These are phyloP conservation scores for Gymnocypris eckloni DNA, from an alignment of 2,797 vertebrate species.

Conservation along the genomic window DNA sequence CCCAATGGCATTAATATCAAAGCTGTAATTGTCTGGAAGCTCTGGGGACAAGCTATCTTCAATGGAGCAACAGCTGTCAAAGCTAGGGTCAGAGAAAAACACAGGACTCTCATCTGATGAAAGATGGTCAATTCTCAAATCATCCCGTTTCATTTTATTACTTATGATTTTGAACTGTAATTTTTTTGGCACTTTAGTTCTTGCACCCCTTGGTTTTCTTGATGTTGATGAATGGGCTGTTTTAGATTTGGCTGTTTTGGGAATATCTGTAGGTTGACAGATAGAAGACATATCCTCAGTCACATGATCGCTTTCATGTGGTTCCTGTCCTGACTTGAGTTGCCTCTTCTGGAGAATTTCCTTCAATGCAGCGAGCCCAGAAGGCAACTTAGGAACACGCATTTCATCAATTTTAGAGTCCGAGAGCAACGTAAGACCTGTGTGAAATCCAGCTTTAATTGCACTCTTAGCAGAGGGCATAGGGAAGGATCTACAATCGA, in stretches of 20 bases:
- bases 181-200: conserved; percentile 78
- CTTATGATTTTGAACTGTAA: conserved; percentile 80
- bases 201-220: conserved; percentile 83
- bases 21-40: conserved; percentile 89
- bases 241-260: conserved; percentile 78
- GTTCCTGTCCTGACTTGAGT: conserved; percentile 73
- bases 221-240: conserved; percentile 74
- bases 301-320: conserved; percentile 70
- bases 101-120: conserved; percentile 82
- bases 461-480: conserved; percentile 35
- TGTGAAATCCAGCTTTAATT: conserved; percentile 31
- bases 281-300: conserved; percentile 68
- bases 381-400: conserved; percentile 81
- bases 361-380: conserved; percentile 91
- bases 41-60: conserved; percentile 97
- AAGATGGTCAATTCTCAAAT: conserved; percentile 72
- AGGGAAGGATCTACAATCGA: conserved; percentile 31
- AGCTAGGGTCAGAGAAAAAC: conserved; percentile 88
- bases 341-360: conserved; percentile 93
- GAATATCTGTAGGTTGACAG: conserved; percentile 71
- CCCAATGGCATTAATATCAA: conserved; percentile 94
- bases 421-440: conserved; percentile 41
- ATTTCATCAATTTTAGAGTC: conserved; percentile 75
- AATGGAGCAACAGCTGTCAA: conserved; percentile 93
- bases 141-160: conserved; percentile 75